Percentiles rank a stretch among this genome's conserved stretches.
These are phyloP conservation scores for Trachelus troglodyta DNA, from an alignment of 2,888 invertebrate genomes.

Conservation along the genomic window DNA sequence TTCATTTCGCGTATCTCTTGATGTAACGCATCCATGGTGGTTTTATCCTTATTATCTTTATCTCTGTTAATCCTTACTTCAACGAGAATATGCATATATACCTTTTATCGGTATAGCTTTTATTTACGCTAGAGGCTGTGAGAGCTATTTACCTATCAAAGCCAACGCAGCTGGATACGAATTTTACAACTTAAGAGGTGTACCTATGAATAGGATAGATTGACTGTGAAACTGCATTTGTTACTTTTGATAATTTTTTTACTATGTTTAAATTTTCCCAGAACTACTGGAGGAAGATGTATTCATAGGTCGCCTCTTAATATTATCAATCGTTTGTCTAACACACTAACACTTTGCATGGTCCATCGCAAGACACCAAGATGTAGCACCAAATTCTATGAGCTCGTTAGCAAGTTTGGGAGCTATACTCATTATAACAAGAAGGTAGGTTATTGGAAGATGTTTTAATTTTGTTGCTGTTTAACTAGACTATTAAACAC, in stretches of 20 bases:
- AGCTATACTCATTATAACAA: slow-evolving; percentile 47
- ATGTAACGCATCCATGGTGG: neutral
- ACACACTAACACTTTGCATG: slow-evolving; percentile 61
- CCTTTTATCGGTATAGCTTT: neutral
- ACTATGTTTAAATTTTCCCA: neutral
- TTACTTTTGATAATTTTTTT: neutral
- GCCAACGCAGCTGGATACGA: neutral
- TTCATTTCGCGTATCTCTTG: neutral
- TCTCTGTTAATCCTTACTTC: neutral
- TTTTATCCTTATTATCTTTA: neutral
- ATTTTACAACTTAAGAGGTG: neutral
- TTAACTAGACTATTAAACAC: neutral
- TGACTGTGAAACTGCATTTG: neutral
- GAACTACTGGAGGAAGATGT: too few species aligned
- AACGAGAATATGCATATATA: neutral
- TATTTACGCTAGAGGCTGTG: neutral
- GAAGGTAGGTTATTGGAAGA: slow-evolving; percentile 50
- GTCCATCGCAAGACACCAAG: slow-evolving; percentile 56
- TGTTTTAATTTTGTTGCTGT: slow-evolving; percentile 16
- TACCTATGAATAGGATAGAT: neutral
- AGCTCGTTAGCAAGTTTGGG: slow-evolving; percentile 59
- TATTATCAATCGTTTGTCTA: slow-evolving; percentile 34
- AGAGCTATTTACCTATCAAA: neutral
- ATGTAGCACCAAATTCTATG: slow-evolving; percentile 58
- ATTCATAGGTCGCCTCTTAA: neutral